A percentile compares a stretch with the other conserved stretches of the same genome.
phyloP scores from a whole-genome alignment of 1,140 invertebrate genomes.

The Periplaneta americana region DNA sequence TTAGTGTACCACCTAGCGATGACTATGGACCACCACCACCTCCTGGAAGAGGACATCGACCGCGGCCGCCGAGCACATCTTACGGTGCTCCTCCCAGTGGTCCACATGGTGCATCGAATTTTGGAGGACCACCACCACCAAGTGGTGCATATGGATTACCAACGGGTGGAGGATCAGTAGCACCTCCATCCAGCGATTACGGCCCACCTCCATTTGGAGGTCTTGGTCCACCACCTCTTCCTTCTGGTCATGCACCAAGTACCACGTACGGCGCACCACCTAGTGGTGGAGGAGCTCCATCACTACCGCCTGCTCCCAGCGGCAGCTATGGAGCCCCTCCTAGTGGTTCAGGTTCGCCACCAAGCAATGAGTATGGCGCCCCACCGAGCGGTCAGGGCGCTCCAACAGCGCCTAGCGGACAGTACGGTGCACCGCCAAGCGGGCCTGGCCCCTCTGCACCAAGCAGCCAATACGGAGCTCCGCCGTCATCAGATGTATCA shows the following conservation, averaged over 20 bases:
- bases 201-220: conserved; percentile 32
- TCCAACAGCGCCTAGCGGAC: neutral
- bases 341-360: neutral
- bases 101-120: neutral
- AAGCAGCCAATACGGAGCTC: conserved; percentile 9
- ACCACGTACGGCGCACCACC: neutral
- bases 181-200: conserved; percentile 24
- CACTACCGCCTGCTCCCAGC: neutral
- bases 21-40: conserved; percentile 24
- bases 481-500: conserved; percentile 16
- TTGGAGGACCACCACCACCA: conserved; percentile 16
- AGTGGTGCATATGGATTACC: conserved; percentile 21
- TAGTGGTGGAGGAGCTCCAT: neutral
- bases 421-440: conserved; percentile 10
- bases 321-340: neutral
- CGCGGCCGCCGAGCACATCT: conserved; percentile 26
- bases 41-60: neutral
- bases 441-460: conserved; percentile 26
- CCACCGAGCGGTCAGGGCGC: neutral
- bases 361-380: conserved; percentile 10
- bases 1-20: neutral
- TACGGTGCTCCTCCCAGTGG: conserved; percentile 23
- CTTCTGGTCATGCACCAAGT: neutral
- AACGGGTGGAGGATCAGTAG: neutral
- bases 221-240: neutral